phyloP scores from a whole-genome alignment of 2,888 invertebrate genomes.

The Octodonta nipae region DNA sequence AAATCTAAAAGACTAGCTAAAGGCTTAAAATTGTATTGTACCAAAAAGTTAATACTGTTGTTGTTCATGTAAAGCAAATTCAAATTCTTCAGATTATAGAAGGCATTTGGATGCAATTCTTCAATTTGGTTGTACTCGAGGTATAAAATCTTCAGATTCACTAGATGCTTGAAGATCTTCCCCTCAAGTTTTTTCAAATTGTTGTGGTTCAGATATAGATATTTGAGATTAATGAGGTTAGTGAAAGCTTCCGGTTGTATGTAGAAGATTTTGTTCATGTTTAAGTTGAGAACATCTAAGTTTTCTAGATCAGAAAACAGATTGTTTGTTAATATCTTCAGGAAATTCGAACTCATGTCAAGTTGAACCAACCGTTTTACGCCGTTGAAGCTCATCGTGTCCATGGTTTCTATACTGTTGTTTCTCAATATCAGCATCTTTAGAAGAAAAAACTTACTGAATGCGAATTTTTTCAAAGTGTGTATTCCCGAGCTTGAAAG shows the following conservation, averaged over 20 bases:
- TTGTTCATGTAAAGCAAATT: conserved; percentile 32
- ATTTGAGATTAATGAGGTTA: conserved; percentile 30
- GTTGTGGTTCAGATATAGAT: conserved; percentile 34
- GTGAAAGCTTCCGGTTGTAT: conserved; percentile 32
- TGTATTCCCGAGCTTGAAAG: conserved; percentile 22
- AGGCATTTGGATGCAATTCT: conserved; percentile 32
- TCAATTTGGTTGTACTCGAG: conserved; percentile 33
- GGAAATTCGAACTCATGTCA: conserved; percentile 27
- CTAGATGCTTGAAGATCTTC: conserved; percentile 29
- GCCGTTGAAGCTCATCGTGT: conserved; percentile 29
- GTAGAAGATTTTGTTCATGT: conserved; percentile 29
- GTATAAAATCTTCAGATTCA: conserved; percentile 31
- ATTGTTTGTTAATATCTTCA: conserved; percentile 27
- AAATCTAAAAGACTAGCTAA: conserved; percentile 29
- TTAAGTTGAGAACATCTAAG: conserved; percentile 31
- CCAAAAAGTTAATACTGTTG: conserved; percentile 30
- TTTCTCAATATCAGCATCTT: conserved; percentile 28
- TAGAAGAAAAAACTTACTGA: conserved; percentile 26
- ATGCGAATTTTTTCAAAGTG: conserved; percentile 24
- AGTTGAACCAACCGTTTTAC: conserved; percentile 28
- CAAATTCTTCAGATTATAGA: conserved; percentile 28
- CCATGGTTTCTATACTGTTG: conserved; percentile 31
- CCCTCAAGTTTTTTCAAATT: conserved; percentile 29
- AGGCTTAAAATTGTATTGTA: conserved; percentile 31
- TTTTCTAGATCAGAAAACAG: conserved; percentile 30